These are phyloP conservation scores for Psilopsiagon aurifrons DNA, from an alignment of 2,113 vertebrate species.

Conservation along the genomic window DNA sequence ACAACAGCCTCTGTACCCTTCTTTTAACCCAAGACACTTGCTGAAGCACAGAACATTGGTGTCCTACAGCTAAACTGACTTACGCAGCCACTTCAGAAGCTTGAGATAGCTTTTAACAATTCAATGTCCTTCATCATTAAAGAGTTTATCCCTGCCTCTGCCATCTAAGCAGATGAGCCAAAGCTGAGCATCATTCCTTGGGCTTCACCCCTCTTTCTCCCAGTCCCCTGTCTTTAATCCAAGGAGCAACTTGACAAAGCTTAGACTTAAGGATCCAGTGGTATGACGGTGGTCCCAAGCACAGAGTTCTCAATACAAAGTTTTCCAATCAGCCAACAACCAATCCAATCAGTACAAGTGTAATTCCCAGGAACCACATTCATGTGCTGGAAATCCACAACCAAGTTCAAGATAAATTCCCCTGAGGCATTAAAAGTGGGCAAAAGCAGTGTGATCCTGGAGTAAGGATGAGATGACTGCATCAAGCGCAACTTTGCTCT, in stretches of 20 bases:
- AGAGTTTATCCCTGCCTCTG: neutral
- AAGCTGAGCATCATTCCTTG: fast-evolving
- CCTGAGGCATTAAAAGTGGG: neutral
- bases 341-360: neutral
- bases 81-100: neutral
- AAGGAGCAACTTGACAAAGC: neutral
- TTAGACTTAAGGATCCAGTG: neutral
- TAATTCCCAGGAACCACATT: neutral
- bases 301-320: neutral
- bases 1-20: fast-evolving
- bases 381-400: neutral
- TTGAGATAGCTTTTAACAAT: neutral
- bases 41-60: neutral
- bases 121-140: neutral
- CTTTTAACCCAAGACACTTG: neutral
- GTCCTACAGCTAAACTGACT: neutral
- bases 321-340: neutral
- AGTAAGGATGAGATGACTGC: neutral
- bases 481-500: neutral
- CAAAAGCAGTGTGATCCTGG: neutral
- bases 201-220: neutral
- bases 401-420: neutral
- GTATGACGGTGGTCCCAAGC: fast-evolving
- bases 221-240: neutral
- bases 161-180: neutral